Evolutionary conservation across 1,140 invertebrate species (phyloP).

Genomic region (Homalodisca vitripennis): DNA sequence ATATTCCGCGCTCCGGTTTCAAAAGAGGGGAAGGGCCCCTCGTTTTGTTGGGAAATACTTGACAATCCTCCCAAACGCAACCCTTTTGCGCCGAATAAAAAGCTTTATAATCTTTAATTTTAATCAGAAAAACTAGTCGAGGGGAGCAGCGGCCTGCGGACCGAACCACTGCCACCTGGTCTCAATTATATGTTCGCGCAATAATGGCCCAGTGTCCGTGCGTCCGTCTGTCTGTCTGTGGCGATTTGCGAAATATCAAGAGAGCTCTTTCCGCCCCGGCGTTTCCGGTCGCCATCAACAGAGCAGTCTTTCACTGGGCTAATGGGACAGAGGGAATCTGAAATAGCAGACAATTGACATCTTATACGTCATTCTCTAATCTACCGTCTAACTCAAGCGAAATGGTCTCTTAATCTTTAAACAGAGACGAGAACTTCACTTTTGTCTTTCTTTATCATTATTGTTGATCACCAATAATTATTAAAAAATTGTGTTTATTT

Average conservation of each 20-base stretch:
- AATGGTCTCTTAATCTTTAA: too few species aligned
- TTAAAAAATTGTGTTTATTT: too few species aligned
- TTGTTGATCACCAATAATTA: too few species aligned
- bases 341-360: too few species aligned
- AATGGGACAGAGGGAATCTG: too few species aligned
- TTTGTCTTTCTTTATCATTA: too few species aligned
- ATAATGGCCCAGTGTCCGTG: slow-evolving; percentile 10
- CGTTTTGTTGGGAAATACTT: slow-evolving; percentile 37
- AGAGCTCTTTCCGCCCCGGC: not conserved
- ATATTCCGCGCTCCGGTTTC: slow-evolving; percentile 31
- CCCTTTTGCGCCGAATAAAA: slow-evolving; percentile 31
- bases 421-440: too few species aligned
- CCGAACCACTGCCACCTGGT: slow-evolving; percentile 10
- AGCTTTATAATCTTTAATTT: slow-evolving; percentile 37
- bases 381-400: too few species aligned
- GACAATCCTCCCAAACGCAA: slow-evolving; percentile 36
- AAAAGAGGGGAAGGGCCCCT: slow-evolving; percentile 34
- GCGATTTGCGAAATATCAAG: slow-evolving; percentile 19
- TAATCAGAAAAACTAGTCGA: slow-evolving; percentile 32
- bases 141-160: slow-evolving; percentile 4
- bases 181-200: slow-evolving; percentile 8
- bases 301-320: too few species aligned
- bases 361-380: too few species aligned
- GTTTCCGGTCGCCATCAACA: slow-evolving; percentile 8
- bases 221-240: not conserved